Conservation (phyloP, 2,797 vertebrate genomes). For the Selene dorsalis region DNA sequence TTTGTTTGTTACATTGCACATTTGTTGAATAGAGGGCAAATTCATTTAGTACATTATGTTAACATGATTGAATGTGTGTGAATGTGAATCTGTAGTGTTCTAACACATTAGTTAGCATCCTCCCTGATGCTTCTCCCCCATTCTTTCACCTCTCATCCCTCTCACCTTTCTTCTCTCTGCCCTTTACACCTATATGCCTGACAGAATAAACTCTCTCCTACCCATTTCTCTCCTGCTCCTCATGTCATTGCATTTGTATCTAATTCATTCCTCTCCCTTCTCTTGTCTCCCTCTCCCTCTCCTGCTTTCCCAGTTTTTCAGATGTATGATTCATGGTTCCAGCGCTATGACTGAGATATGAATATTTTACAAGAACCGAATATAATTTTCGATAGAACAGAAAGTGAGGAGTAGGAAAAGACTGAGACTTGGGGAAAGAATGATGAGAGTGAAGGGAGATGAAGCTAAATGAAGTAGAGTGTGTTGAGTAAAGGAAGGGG, state of each 20-base stretch:
- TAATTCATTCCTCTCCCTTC: slow-evolving; percentile 24
- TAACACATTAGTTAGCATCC: not conserved
- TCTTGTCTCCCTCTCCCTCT: slow-evolving; percentile 16
- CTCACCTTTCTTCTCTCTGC: not conserved
- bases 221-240: slow-evolving; percentile 20
- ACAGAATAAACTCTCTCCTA: not conserved
- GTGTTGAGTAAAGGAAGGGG: slow-evolving; percentile 2
- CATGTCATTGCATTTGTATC: slow-evolving; percentile 49
- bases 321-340: slow-evolving; percentile 76
- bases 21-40: not conserved
- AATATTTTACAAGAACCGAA: slow-evolving; percentile 78
- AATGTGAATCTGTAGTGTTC: not conserved
- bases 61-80: not conserved
- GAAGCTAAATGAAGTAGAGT: not conserved
- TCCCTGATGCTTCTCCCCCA: no score
- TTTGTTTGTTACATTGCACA: not conserved
- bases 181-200: slow-evolving; percentile 12
- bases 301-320: slow-evolving; percentile 45
- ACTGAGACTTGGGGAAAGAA: not conserved
- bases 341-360: slow-evolving; percentile 66
- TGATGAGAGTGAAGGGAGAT: not conserved
- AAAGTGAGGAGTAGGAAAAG: slow-evolving; percentile 22
- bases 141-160: not conserved
- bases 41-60: not conserved
- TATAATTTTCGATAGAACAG: slow-evolving; percentile 56